Percentiles rank a stretch among this genome's conserved stretches.
phyloP scores from a whole-genome alignment of 2,888 invertebrate species.

The Nomada flava region DNA sequence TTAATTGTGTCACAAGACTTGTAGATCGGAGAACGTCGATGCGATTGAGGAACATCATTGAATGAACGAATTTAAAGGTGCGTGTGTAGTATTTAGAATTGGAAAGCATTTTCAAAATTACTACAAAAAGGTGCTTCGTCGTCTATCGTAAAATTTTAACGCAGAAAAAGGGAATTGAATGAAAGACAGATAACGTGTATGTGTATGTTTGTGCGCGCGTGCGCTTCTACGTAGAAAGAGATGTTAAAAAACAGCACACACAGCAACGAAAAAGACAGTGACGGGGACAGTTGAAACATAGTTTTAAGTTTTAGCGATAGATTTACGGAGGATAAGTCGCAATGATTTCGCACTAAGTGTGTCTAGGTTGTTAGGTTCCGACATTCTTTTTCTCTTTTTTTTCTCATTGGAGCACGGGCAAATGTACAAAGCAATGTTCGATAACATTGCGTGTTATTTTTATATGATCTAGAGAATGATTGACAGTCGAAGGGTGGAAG shows the following conservation, averaged over 20 bases:
- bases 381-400: slow-evolving; percentile 62
- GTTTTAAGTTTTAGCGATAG: slow-evolving; percentile 59
- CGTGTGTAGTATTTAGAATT: not conserved
- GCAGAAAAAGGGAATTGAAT: not conserved
- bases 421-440: slow-evolving; percentile 84
- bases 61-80: slow-evolving; percentile 17
- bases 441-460: slow-evolving; percentile 84
- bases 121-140: not conserved
- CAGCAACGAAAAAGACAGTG: not conserved
- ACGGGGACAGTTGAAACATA: slow-evolving; percentile 27
- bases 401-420: slow-evolving; percentile 84
- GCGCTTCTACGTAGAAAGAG: not conserved
- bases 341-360: slow-evolving; percentile 66
- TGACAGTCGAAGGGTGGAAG: not conserved
- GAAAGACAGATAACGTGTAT: not conserved
- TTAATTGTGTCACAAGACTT: slow-evolving; percentile 49
- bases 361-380: slow-evolving; percentile 59
- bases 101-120: not conserved
- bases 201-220: not conserved
- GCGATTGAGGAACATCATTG: slow-evolving; percentile 2
- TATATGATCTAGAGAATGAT: slow-evolving; percentile 77
- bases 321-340: slow-evolving; percentile 55
- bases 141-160: slow-evolving; percentile 1
- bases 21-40: not conserved
- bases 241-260: not conserved